Conservation (phyloP, 92 coral and sea anemone genomes). For the Pocillopora grandis region DNA sequence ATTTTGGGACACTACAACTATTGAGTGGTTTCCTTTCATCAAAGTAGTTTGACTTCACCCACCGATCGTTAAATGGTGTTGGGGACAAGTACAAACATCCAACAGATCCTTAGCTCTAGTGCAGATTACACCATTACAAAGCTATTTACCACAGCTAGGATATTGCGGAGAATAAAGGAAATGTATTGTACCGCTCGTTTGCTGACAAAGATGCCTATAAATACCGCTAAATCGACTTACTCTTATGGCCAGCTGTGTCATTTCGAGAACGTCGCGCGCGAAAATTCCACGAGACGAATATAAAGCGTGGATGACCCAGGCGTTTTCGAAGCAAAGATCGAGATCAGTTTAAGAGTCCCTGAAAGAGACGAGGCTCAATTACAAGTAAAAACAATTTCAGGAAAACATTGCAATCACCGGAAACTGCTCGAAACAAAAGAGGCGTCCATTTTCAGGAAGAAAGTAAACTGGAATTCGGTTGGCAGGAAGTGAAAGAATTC, state of each 20-base stretch:
- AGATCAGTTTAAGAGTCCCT: background rate
- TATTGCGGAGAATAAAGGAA: slow-evolving; percentile 17
- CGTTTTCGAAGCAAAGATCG: background rate
- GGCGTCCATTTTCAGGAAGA: slow-evolving; percentile 42
- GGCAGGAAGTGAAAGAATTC: slow-evolving; percentile 40
- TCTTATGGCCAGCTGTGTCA: background rate
- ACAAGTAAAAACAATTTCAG: slow-evolving; percentile 76
- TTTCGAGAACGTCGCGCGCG: slow-evolving; percentile 31
- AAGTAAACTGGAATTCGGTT: slow-evolving; percentile 24
- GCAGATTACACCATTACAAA: slow-evolving; percentile 23
- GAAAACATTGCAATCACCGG: slow-evolving; percentile 64
- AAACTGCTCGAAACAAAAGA: slow-evolving; percentile 53
- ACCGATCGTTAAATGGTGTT: background rate
- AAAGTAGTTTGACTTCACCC: background rate
- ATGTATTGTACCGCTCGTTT: background rate
- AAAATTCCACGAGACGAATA: slow-evolving; percentile 9
- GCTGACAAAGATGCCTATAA: background rate
- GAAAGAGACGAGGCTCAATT: slow-evolving; percentile 32
- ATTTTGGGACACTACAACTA: slow-evolving; percentile 25
- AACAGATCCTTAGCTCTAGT: slow-evolving; percentile 5
- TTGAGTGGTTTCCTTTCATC: slow-evolving; percentile 14
- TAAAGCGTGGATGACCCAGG: background rate
- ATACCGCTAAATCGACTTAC: background rate
- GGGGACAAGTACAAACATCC: slow-evolving; percentile 20
- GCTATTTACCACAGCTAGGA: slow-evolving; percentile 22